These are phyloP conservation scores for Zaprionus capensis DNA, from an alignment of 1,140 invertebrate genomes.

Conservation along the genomic window DNA sequence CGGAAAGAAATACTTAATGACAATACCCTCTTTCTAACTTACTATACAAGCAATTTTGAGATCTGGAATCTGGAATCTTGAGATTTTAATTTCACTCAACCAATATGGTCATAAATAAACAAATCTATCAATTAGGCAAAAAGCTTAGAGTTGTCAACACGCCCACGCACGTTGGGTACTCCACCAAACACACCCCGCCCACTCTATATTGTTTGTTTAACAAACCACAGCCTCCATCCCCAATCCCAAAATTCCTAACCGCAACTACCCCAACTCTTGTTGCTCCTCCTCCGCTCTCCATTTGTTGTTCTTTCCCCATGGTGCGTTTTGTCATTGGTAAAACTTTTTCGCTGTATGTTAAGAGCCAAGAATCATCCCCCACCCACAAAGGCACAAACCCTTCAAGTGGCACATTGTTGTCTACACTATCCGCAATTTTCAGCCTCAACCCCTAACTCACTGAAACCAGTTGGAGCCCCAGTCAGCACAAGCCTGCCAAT, in stretches of 20 bases:
- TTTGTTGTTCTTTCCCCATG: constrained; percentile 8
- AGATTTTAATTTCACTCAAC: background rate
- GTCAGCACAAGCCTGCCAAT: constrained; percentile 58
- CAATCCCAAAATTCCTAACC: background rate
- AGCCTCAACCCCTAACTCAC: background rate
- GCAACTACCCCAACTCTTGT: constrained; percentile 23
- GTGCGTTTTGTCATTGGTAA: constrained; percentile 68
- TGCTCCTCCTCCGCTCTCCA: constrained; percentile 8
- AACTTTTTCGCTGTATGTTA: constrained; percentile 54
- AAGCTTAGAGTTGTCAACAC: constrained; percentile 67
- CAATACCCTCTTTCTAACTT: no score
- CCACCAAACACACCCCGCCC: background rate
- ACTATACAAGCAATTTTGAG: no score
- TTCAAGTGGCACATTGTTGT: constrained; percentile 18
- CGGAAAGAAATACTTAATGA: no score
- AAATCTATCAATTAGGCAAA: constrained; percentile 67
- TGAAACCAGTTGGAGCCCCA: background rate
- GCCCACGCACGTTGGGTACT: constrained; percentile 42
- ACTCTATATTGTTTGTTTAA: constrained; percentile 62
- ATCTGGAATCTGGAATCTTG: background rate
- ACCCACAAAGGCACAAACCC: background rate
- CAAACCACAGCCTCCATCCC: background rate
- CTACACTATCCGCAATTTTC: background rate
- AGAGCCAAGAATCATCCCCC: constrained; percentile 40
- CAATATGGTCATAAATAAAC: constrained; percentile 18